Conservation (phyloP, 2,113 vertebrate genomes). For the Elephantulus edwardii region DNA sequence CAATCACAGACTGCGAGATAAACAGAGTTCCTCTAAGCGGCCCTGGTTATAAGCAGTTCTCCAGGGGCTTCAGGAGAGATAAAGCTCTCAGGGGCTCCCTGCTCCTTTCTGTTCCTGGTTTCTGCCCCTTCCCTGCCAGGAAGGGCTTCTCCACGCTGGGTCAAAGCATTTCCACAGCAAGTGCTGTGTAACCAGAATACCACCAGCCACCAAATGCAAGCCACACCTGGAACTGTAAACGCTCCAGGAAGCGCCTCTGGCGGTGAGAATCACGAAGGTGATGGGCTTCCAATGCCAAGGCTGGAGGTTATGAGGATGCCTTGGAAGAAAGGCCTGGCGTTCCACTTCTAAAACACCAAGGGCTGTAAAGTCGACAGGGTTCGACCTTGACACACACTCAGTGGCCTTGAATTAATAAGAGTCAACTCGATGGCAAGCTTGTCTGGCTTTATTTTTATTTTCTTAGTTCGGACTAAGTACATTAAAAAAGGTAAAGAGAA, state of each 20-base stretch:
- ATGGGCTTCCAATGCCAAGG: neutral
- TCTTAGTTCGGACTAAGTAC: no score
- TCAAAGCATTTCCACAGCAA: neutral
- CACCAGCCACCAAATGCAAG: neutral
- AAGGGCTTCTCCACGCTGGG: neutral
- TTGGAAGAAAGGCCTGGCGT: neutral
- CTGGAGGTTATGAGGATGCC: neutral
- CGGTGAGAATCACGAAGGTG: neutral
- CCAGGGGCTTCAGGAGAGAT: neutral
- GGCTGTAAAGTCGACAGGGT: neutral
- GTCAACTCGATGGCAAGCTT: neutral
- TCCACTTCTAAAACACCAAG: neutral
- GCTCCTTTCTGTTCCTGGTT: neutral
- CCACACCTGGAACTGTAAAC: accelerated
- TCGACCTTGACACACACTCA: neutral
- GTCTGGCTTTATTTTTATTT: neutral
- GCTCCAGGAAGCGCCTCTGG: neutral
- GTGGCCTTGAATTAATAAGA: neutral
- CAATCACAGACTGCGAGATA: neutral
- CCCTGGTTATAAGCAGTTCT: neutral
- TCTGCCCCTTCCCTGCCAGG: accelerated
- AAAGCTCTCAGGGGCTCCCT: accelerated
- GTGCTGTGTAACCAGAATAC: neutral
- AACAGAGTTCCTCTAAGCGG: constrained; percentile 4
- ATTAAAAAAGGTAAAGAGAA: neutral